A percentile compares a stretch with the other conserved stretches of the same genome.
These are phyloP conservation scores for Bothrops alternatus DNA, from an alignment of 2,797 vertebrate genomes.

Conservation along the genomic window DNA sequence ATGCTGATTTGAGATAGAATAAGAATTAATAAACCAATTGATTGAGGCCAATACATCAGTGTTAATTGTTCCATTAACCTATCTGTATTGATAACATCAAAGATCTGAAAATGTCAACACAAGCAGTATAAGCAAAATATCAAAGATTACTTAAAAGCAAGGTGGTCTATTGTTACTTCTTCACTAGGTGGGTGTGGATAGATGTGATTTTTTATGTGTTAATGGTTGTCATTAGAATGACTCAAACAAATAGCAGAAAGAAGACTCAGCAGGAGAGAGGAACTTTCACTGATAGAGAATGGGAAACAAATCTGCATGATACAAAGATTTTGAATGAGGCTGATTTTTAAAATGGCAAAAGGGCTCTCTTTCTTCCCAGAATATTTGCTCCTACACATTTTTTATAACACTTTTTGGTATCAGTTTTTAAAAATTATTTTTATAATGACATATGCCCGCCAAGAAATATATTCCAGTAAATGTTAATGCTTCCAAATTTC, in stretches of 20 bases:
- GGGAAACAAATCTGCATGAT: neutral
- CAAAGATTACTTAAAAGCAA: conserved; percentile 17
- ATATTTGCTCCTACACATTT: neutral
- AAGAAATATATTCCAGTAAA: neutral
- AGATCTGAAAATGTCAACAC: conserved; percentile 10
- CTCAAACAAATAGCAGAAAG: neutral
- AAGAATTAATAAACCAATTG: conserved; percentile 1
- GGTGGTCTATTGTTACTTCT: neutral
- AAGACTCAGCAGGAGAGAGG: neutral
- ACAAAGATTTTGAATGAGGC: neutral
- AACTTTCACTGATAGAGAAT: neutral
- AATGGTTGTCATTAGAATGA: conserved; percentile 13
- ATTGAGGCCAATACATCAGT: neutral
- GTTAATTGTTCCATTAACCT: conserved; percentile 26
- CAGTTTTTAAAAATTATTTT: neutral
- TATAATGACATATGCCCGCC: neutral
- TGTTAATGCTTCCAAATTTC: neutral
- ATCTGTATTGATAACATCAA: conserved; percentile 3
- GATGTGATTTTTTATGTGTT: conserved; percentile 1
- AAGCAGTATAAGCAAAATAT: conserved; percentile 15
- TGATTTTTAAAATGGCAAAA: neutral
- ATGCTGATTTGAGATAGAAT: neutral
- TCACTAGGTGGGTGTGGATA: neutral
- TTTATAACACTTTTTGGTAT: neutral
- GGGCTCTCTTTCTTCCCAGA: neutral